A percentile compares a stretch with the other conserved stretches of the same genome.
These are phyloP conservation scores for Ptilonorhynchus violaceus DNA, from an alignment of 2,113 vertebrate genomes.

Conservation along the genomic window DNA sequence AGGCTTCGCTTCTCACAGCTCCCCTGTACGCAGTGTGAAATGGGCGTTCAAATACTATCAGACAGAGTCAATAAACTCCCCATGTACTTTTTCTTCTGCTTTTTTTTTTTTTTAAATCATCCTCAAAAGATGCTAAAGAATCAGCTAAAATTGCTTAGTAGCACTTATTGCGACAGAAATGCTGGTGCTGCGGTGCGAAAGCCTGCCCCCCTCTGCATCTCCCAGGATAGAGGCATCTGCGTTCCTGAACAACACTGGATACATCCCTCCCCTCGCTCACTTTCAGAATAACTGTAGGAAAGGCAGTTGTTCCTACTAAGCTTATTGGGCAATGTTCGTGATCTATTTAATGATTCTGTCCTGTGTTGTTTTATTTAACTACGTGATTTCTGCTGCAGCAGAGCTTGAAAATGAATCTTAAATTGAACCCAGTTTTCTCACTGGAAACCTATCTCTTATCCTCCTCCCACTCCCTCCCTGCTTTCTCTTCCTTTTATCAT, in stretches of 20 bases:
- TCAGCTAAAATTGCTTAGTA: background rate
- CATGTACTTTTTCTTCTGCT: background rate
- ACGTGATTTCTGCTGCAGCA: background rate
- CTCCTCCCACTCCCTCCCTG: background rate
- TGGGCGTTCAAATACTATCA: background rate
- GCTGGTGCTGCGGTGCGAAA: background rate
- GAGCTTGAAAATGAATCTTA: slow-evolving; percentile 14
- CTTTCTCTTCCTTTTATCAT: slow-evolving; percentile 4
- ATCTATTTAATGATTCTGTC: background rate
- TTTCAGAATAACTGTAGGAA: background rate
- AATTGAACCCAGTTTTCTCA: background rate
- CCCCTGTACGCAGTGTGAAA: background rate
- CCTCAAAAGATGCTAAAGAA: background rate
- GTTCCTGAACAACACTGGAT: background rate
- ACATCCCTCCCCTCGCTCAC: background rate
- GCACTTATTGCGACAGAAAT: slow-evolving; percentile 34
- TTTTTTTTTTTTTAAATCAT: background rate
- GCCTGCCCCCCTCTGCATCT: slow-evolving; percentile 1
- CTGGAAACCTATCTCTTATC: background rate
- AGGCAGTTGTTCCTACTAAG: background rate
- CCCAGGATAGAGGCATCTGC: background rate
- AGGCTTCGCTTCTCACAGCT: background rate
- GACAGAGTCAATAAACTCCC: background rate
- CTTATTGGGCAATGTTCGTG: background rate
- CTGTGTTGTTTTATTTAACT: slow-evolving; percentile 14